Conservation (phyloP, 2,113 vertebrate genomes). For the Eudyptes chrysolophus region DNA sequence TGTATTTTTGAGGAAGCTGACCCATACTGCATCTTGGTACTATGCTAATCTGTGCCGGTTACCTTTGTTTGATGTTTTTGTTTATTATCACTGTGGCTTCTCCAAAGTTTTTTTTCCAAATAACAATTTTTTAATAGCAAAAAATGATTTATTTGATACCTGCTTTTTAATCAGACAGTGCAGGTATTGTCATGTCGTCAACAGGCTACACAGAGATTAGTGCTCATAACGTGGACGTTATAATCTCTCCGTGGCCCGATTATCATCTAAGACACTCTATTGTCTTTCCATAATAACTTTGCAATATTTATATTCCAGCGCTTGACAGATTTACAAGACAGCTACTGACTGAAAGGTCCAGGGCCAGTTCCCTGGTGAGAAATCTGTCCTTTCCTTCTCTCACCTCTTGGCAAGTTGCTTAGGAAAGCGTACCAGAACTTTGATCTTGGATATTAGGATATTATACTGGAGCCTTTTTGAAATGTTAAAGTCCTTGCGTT, state of each 20-base stretch:
- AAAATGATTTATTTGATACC: neutral
- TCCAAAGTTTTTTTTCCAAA: neutral
- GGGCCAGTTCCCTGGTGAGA: neutral
- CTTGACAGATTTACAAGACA: neutral
- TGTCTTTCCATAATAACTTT: neutral
- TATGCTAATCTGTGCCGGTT: neutral
- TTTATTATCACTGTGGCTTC: neutral
- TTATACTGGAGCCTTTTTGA: neutral
- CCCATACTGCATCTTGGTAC: neutral
- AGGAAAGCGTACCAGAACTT: neutral
- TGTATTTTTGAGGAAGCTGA: neutral
- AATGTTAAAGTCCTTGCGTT: neutral
- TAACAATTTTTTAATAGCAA: neutral
- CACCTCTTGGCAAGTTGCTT: neutral
- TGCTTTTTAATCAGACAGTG: neutral
- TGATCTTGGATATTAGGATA: neutral
- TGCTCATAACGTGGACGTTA: neutral
- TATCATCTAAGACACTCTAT: neutral
- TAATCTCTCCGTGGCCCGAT: conserved; percentile 16
- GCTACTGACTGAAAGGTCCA: neutral
- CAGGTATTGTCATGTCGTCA: neutral
- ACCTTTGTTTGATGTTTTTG: neutral
- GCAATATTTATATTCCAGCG: neutral
- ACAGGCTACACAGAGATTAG: neutral
- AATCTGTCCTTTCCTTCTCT: neutral